Evolutionary conservation across 92 coral and sea anemone species (phyloP), one percentile per base, ranked within the genome.

Genomic region (Pocillopora meandrina): DNA sequence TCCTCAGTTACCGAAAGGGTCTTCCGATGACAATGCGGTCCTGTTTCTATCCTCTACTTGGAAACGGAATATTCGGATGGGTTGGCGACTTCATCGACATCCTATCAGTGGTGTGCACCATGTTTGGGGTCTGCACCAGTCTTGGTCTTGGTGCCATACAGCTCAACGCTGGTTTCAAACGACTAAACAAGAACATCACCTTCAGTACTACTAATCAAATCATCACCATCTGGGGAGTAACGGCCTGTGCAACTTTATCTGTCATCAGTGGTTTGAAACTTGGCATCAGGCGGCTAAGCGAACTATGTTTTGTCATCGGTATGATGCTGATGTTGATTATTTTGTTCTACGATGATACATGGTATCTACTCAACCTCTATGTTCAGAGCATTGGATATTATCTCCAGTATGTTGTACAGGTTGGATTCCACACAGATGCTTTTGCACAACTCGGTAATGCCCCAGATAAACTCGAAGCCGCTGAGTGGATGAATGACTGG

Each of bases 61-160:
- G 98, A 14, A 92, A 95, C 79, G 84, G 89, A 67, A 83, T 93
- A 74, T 95, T 75, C 64, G 98, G 98, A 47, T 81, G 80, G 60
- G 85, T 92, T 78, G 98, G 98, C 2, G 98, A 95, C 83, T 57
- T 91, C 16, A 88, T 95, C n/a, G 98, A 95, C 90, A 68, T 86
- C 21, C 81, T 95, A 56, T 90, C 98, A 2, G 89, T 95, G 17
- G 87, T 95, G 57, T 90, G 91, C 34, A 95, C 95, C 75, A 92
- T 95, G 98, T 95, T 95, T 68, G 98, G 98, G 17, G 98, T 95
- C 10, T 95, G 98, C 70, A 95, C 98, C 33, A 95, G 98, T 75
- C 90, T 95, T 60, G 98, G 98, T 11, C 77, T 93, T 74, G 98
- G 98, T 9, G 95, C 90, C 71, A 89, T 91, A 21, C 90, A 89